Evolutionary conservation across 2,113 vertebrate genomes (phyloP).

Genomic region (Ia io): DNA sequence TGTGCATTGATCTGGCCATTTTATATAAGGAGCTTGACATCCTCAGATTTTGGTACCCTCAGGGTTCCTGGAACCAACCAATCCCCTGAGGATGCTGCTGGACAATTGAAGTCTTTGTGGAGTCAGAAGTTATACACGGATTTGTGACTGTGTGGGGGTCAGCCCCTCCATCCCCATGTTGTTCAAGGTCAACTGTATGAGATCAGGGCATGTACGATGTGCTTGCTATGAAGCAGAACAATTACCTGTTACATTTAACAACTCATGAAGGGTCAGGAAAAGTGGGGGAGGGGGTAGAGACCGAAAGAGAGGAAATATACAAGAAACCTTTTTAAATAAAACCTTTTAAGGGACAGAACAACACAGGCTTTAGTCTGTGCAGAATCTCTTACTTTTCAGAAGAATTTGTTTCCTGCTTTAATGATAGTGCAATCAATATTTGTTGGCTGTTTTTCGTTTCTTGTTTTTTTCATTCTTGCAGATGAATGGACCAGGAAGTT

Average conservation of each 20-base stretch:
- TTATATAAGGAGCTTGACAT: background rate
- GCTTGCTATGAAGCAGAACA: background rate
- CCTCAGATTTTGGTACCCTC: background rate
- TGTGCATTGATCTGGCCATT: background rate
- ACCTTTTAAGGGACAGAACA: background rate
- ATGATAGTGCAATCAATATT: constrained; percentile 54
- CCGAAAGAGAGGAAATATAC: background rate
- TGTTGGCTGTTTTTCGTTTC: constrained; percentile 38
- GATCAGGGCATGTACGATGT: background rate
- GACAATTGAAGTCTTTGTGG: background rate
- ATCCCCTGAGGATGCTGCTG: background rate
- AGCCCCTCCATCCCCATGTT: background rate
- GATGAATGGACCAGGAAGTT: constrained; percentile 85
- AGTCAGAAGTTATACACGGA: background rate
- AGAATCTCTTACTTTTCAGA: background rate
- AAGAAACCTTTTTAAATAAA: background rate
- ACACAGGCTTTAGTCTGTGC: background rate
- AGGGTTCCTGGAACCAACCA: background rate
- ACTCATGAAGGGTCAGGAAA: background rate
- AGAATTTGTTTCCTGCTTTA: background rate
- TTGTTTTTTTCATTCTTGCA: constrained; percentile 72
- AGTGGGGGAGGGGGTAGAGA: background rate
- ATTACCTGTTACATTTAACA: background rate
- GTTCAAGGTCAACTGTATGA: background rate
- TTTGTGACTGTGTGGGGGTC: background rate